Conservation (phyloP, 1,140 invertebrate species). For the Brachionus paranguensis region DNA sequence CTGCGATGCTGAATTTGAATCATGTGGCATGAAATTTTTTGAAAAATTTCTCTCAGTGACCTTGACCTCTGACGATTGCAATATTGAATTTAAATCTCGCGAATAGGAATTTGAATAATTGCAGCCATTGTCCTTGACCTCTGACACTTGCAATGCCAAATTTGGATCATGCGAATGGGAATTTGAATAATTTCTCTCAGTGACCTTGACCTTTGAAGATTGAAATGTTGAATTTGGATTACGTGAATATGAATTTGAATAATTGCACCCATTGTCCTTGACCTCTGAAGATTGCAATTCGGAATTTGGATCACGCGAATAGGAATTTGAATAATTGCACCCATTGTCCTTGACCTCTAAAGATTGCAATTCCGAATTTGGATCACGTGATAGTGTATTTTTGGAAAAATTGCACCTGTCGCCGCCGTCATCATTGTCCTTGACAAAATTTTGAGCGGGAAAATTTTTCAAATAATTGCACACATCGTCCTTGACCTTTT, state of each 20-base stretch:
- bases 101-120: not conserved
- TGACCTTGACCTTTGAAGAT: not conserved
- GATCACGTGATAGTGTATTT: too few species aligned
- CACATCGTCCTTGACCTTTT: not conserved
- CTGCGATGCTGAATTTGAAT: not conserved
- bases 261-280: not conserved
- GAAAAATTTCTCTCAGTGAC: not conserved
- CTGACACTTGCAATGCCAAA: not conserved
- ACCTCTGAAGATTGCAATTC: too few species aligned
- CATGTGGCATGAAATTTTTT: not conserved
- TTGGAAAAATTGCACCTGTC: too few species aligned
- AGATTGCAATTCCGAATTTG: too few species aligned
- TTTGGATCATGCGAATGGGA: not conserved
- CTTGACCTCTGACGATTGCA: not conserved
- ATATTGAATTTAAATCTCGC: not conserved
- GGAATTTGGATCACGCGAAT: not conserved
- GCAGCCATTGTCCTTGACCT: not conserved
- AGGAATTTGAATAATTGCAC: not conserved
- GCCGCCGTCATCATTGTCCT: too few species aligned
- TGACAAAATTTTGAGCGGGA: not conserved
- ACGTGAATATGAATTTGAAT: not conserved
- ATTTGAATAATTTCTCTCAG: not conserved
- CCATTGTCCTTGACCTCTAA: too few species aligned
- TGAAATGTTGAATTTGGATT: not conserved
- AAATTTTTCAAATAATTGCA: not conserved